phyloP scores from a whole-genome alignment of 2,797 vertebrate genomes.

The Masticophis lateralis region DNA sequence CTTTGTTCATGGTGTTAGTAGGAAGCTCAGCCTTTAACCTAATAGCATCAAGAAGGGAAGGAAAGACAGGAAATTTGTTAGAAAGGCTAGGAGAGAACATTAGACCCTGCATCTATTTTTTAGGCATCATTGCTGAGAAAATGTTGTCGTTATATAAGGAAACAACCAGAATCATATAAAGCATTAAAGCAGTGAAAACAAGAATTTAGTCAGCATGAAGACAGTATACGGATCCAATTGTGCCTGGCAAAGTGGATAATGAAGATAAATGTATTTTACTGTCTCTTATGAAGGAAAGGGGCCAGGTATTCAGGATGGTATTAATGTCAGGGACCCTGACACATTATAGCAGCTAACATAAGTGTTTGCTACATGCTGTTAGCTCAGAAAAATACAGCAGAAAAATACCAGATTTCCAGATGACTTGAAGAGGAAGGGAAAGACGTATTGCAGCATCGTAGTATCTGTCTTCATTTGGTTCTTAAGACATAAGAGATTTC shows the following conservation, averaged over 20 bases:
- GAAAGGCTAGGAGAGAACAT: not conserved
- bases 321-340: not conserved
- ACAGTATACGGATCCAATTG: not conserved
- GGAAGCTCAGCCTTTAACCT: not conserved
- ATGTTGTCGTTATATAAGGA: not conserved
- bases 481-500: not conserved
- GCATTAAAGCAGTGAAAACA: not conserved
- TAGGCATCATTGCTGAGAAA: not conserved
- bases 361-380: not conserved
- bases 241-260: not conserved
- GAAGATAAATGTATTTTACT: not conserved
- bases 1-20: not conserved
- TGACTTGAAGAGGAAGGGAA: not conserved
- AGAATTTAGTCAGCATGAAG: not conserved
- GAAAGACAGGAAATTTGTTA: not conserved
- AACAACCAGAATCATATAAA: not conserved
- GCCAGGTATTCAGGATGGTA: not conserved
- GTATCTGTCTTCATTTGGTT: not conserved
- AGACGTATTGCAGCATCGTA: not conserved
- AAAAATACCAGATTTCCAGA: not conserved
- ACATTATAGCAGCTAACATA: not conserved
- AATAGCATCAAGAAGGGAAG: not conserved
- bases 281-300: not conserved
- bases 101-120: not conserved
- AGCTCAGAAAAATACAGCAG: not conserved